A percentile compares a stretch with the other conserved stretches of the same genome.
Evolutionary conservation across 2,797 vertebrate genomes (phyloP).

Genomic region (Sebastes nivosus): DNA sequence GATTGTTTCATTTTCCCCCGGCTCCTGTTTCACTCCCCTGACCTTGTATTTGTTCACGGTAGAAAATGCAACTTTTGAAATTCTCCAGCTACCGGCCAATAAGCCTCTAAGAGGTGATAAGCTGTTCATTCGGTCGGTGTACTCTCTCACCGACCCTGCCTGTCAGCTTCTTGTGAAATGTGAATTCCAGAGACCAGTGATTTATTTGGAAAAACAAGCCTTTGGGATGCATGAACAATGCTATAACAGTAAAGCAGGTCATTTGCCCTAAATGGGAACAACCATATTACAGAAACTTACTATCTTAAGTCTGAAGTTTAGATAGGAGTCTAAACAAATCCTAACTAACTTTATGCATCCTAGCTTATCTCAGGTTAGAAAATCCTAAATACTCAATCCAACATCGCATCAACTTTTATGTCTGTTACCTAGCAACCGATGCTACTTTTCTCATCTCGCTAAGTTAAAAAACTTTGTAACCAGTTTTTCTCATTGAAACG

Average conservation of each 20-base stretch:
- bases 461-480: no score
- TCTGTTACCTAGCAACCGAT: no score
- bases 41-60: slow-evolving; percentile 43
- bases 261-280: not conserved
- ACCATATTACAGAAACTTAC: no score
- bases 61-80: slow-evolving; percentile 37
- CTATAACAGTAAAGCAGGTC: not conserved
- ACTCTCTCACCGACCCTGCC: not conserved
- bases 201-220: not conserved
- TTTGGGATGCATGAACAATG: not conserved
- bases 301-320: no score
- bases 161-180: not conserved
- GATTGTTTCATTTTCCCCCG: slow-evolving; percentile 25
- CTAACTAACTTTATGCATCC: no score
- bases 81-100: not conserved
- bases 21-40: slow-evolving; percentile 26
- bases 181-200: not conserved
- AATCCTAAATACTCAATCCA: no score
- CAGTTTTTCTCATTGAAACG: no score
- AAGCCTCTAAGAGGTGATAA: slow-evolving; percentile 5
- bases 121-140: not conserved
- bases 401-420: no score
- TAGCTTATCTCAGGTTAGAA: no score
- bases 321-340: no score
- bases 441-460: no score